Evolutionary conservation across 2,797 vertebrate species (phyloP).

Genomic region (Aviceda leuphotes): DNA sequence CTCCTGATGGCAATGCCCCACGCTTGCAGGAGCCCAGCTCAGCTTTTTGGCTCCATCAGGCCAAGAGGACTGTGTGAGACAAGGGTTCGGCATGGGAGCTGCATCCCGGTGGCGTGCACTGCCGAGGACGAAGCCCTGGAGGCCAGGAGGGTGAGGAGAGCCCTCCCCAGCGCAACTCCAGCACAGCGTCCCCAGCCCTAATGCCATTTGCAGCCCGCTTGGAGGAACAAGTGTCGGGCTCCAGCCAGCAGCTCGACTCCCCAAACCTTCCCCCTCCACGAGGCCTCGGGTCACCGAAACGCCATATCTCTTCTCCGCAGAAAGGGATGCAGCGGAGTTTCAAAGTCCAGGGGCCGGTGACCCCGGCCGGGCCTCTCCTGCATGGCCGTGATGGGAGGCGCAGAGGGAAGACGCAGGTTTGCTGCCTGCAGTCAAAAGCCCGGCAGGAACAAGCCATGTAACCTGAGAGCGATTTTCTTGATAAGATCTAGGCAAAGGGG

Average conservation of each 20-base stretch:
- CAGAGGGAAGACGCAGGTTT: neutral
- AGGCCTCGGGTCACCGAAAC: rapidly evolving
- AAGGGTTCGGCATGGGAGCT: neutral
- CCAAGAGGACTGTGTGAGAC: neutral
- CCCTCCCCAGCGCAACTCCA: neutral
- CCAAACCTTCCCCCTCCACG: neutral
- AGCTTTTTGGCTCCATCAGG: rapidly evolving
- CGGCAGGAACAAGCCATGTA: neutral
- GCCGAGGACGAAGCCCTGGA: neutral
- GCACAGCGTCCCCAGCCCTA: neutral
- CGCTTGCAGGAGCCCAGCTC: rapidly evolving
- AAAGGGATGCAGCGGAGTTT: neutral
- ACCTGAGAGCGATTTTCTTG: neutral
- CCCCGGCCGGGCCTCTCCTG: neutral
- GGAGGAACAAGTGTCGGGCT: rapidly evolving
- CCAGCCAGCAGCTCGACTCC: neutral
- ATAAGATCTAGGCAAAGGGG: neutral
- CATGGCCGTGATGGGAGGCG: neutral
- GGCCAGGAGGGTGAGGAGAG: neutral
- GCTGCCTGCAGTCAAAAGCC: neutral
- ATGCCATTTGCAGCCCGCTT: rapidly evolving
- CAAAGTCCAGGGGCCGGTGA: neutral
- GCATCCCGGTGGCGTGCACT: rapidly evolving
- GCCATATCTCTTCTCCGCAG: neutral
- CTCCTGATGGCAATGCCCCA: rapidly evolving